Percentiles rank a stretch among this genome's conserved stretches.
phyloP scores from a whole-genome alignment of 2,888 invertebrate species.

The Plagodis pulveraria region DNA sequence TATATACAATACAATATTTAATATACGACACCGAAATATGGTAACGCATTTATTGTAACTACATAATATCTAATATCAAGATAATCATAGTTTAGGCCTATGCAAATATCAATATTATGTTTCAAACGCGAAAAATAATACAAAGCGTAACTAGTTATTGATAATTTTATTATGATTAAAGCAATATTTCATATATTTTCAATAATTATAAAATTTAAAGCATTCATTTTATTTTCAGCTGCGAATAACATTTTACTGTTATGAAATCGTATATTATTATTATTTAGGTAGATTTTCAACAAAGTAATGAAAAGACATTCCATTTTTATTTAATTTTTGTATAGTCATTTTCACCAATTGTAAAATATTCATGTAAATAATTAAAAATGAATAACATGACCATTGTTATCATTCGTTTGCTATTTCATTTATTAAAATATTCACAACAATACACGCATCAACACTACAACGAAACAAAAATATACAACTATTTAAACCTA shows the following conservation, averaged over 20 bases:
- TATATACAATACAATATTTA: slow-evolving; percentile 57
- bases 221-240: slow-evolving; percentile 34
- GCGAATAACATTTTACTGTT: background rate
- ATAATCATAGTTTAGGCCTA: slow-evolving; percentile 70
- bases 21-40: slow-evolving; percentile 67
- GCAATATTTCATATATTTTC: slow-evolving; percentile 20
- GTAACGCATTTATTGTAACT: slow-evolving; percentile 58
- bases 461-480: slow-evolving; percentile 69
- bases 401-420: background rate
- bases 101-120: slow-evolving; percentile 48
- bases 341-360: no score
- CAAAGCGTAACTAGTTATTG: slow-evolving; percentile 41
- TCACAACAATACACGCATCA: slow-evolving; percentile 46
- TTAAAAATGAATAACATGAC: no score
- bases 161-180: slow-evolving; percentile 33
- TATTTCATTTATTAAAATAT: background rate
- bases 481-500: slow-evolving; percentile 73
- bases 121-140: slow-evolving; percentile 53
- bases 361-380: no score
- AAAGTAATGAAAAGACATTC: no score
- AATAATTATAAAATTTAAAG: slow-evolving; percentile 28
- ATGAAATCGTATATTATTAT: no score
- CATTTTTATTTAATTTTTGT: no score
- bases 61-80: slow-evolving; percentile 45
- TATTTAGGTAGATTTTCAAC: no score